A percentile compares a stretch with the other conserved stretches of the same genome.
Evolutionary conservation across 2,888 invertebrate species (phyloP).

Genomic region (Harpalus rubripes): DNA sequence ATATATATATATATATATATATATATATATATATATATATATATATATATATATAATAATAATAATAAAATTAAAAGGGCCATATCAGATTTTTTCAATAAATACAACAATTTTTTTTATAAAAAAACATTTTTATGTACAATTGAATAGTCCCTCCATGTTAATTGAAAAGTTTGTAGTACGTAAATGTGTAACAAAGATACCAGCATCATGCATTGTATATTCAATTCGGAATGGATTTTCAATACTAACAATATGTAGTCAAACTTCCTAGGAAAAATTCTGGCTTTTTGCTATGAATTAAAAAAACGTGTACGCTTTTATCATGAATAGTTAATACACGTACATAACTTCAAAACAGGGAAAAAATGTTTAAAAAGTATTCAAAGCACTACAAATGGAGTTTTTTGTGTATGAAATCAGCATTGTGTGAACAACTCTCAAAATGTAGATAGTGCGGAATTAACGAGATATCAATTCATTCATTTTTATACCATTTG

Average conservation of each 20-base stretch:
- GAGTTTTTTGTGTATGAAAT: constrained; percentile 5
- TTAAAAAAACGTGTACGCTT: constrained; percentile 2
- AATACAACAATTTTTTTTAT: no score
- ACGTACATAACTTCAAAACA: background rate
- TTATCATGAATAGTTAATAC: constrained; percentile 26
- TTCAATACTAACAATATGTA: background rate
- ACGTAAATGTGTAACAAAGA: background rate
- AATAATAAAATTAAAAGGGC: no score
- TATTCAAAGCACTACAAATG: constrained; percentile 20
- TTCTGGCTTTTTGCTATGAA: background rate
- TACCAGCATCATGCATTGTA: background rate
- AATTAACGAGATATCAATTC: background rate
- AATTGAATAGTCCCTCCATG: background rate
- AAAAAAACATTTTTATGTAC: no score
- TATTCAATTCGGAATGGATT: background rate
- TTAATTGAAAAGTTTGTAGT: background rate
- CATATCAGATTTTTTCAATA: no score
- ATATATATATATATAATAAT: no score
- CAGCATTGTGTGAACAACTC: background rate
- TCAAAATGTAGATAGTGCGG: background rate
- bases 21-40: no score
- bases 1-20: no score
- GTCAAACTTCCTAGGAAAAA: constrained; percentile 4
- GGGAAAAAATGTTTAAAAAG: background rate
- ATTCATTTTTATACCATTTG: background rate